Conservation (phyloP, 2,113 vertebrate species). For the Sakesphorus luctuosus region DNA sequence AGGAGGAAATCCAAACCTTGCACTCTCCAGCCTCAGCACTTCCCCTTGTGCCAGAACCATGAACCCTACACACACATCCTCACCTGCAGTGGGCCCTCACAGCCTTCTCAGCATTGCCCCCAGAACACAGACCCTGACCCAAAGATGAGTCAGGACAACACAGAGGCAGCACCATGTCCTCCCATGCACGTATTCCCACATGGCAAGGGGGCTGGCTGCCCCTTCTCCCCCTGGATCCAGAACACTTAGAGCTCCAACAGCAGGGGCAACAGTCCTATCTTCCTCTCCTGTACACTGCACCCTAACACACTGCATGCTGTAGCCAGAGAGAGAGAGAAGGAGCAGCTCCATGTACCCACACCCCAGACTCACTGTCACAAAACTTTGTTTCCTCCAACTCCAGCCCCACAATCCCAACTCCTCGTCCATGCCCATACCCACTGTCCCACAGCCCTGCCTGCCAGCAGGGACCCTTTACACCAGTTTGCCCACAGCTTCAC, state of each 20-base stretch:
- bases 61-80: too few relatives aligned
- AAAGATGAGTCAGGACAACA: neutral
- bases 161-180: neutral
- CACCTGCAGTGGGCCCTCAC: neutral
- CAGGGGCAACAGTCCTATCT: neutral
- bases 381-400: neutral
- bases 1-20: neutral
- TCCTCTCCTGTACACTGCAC: neutral
- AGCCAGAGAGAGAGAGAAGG: neutral
- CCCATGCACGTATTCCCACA: neutral
- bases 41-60: neutral
- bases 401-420: neutral
- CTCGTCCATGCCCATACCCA: fast-evolving
- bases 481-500: fast-evolving
- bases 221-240: neutral
- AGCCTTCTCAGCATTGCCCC: neutral
- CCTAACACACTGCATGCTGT: fast-evolving
- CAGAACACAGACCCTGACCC: neutral
- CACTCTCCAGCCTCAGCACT: neutral
- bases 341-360: neutral
- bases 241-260: neutral
- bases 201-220: neutral
- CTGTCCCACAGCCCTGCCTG: neutral
- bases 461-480: fast-evolving
- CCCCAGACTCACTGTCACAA: neutral